Evolutionary conservation across 1,140 invertebrate species (phyloP).

Genomic region (Oscheius sp.): DNA sequence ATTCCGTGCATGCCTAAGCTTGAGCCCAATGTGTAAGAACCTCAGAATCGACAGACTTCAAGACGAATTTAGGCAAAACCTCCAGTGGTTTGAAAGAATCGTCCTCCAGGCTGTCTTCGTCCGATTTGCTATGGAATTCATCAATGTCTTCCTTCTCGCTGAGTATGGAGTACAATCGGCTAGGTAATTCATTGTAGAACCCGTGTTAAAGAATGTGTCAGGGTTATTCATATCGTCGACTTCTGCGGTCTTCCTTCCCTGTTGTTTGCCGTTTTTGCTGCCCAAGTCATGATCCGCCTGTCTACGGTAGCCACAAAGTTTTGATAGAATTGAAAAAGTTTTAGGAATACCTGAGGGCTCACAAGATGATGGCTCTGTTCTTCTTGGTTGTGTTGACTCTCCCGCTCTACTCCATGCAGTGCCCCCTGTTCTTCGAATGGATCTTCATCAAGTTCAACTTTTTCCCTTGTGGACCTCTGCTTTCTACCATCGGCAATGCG

Average conservation of each 20-base stretch:
- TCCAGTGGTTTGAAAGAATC: background rate
- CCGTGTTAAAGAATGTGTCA: background rate
- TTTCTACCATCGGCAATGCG: background rate
- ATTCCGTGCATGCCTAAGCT: background rate
- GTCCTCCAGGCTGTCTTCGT: background rate
- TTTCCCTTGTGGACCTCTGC: background rate
- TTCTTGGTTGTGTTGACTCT: background rate
- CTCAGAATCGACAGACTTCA: background rate
- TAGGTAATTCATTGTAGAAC: background rate
- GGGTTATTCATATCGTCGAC: background rate
- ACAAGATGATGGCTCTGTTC: conserved; percentile 6
- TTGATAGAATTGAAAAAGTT: too few relatives aligned
- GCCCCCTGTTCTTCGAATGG: background rate
- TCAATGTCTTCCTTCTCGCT: background rate
- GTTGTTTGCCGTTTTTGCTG: background rate
- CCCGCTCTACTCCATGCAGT: background rate
- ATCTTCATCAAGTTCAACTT: background rate
- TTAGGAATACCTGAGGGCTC: background rate
- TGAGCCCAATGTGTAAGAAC: background rate
- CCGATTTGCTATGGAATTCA: background rate
- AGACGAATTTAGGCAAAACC: background rate
- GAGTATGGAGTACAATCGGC: conserved; percentile 2
- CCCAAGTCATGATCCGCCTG: conserved; percentile 1
- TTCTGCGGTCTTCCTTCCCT: background rate
- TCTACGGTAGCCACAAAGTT: too few relatives aligned